Conservation (phyloP, 2,113 vertebrate genomes). For the Tachycineta bicolor region DNA sequence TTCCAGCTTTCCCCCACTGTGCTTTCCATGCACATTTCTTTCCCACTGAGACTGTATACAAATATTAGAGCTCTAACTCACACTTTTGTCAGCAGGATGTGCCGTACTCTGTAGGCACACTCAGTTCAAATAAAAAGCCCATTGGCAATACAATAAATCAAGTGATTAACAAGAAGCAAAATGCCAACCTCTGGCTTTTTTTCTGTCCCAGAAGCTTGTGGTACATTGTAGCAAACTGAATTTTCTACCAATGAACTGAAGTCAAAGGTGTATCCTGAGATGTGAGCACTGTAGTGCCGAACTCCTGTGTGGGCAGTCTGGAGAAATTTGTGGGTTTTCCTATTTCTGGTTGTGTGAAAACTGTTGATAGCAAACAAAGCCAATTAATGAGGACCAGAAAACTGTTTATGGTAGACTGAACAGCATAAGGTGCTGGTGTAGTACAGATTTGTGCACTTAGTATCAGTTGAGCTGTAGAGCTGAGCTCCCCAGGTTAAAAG, state of each 20-base stretch:
- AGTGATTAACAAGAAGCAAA: conserved; percentile 54
- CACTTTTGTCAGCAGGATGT: conserved; percentile 52
- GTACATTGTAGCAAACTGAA: neutral
- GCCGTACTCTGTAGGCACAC: neutral
- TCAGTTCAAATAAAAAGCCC: conserved; percentile 47
- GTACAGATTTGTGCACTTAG: neutral
- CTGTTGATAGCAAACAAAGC: neutral
- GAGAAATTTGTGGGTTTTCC: neutral
- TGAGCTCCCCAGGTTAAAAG: neutral
- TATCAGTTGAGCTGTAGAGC: neutral
- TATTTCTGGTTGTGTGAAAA: neutral
- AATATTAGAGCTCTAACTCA: conserved; percentile 64
- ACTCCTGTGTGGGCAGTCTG: neutral
- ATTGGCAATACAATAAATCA: conserved; percentile 56
- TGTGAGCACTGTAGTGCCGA: neutral
- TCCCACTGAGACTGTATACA: conserved; percentile 53
- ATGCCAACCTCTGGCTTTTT: conserved; percentile 10
- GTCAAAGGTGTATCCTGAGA: neutral
- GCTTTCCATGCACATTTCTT: conserved; percentile 38
- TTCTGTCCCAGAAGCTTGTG: neutral
- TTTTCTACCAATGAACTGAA: neutral
- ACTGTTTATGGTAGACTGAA: neutral
- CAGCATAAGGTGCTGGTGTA: neutral
- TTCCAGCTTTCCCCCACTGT: neutral
- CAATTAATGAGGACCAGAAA: neutral